These are phyloP conservation scores for Argyresthia goedartella DNA, from an alignment of 2,888 invertebrate species.

Conservation along the genomic window DNA sequence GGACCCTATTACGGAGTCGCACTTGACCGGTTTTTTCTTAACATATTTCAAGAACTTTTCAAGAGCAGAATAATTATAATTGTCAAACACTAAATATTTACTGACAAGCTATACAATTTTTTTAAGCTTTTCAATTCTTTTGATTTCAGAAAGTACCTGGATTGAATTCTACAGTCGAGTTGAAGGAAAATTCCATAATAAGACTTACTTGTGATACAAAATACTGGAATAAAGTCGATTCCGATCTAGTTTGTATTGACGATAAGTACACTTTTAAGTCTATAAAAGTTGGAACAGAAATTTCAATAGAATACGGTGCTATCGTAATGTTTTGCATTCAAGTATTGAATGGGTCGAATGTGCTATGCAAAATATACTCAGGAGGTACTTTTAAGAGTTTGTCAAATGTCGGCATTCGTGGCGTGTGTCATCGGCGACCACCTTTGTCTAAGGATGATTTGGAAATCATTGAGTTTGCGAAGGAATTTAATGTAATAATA, in stretches of 20 bases:
- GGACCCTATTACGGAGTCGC: no score
- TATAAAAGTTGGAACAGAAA: neutral
- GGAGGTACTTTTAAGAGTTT: conserved; percentile 21
- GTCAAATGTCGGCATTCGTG: conserved; percentile 26
- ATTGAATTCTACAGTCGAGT: no score
- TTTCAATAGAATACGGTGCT: neutral
- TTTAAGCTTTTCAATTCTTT: no score
- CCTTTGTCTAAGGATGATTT: conserved; percentile 27
- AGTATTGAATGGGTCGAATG: neutral
- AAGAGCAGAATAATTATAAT: no score
- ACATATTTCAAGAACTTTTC: no score
- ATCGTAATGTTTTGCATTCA: neutral
- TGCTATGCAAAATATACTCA: conserved; percentile 19
- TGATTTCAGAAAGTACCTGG: no score
- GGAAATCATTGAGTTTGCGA: conserved; percentile 19
- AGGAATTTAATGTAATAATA: neutral
- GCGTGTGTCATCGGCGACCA: conserved; percentile 24
- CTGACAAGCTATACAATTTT: no score
- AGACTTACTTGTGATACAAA: neutral
- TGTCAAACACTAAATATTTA: no score
- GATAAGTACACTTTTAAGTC: neutral
- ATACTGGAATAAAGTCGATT: neutral
- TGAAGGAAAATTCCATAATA: neutral
- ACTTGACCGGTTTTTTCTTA: no score
- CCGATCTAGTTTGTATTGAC: neutral